A percentile compares a stretch with the other conserved stretches of the same genome.
Evolutionary conservation across 2,797 vertebrate species (phyloP).

Genomic region (Ptychobarbus kaznakovi): DNA sequence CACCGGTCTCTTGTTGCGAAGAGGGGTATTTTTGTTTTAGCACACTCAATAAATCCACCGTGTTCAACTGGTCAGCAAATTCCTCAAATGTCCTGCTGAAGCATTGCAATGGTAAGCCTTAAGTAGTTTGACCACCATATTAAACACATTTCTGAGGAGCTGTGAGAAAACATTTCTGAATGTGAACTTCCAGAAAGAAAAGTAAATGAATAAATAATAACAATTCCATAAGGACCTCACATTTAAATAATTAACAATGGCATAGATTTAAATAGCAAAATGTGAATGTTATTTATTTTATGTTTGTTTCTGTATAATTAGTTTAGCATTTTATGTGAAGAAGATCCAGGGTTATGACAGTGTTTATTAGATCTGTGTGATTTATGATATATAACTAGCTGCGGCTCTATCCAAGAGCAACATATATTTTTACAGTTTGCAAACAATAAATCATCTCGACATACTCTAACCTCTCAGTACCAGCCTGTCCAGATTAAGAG

Average conservation of each 20-base stretch:
- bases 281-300: not conserved
- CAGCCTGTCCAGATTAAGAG: conserved; percentile 36
- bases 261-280: not conserved
- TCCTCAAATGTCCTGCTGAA: conserved; percentile 50
- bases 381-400: not conserved
- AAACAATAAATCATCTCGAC: conserved; percentile 27
- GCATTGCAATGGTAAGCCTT: conserved; percentile 1
- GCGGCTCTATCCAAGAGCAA: not conserved
- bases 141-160: not conserved
- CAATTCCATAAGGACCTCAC: no score
- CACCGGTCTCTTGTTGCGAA: conserved; percentile 56
- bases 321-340: not conserved
- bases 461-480: conserved; percentile 4
- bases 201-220: not conserved
- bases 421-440: conserved; percentile 39
- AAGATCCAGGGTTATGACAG: not conserved
- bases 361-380: conserved; percentile 16
- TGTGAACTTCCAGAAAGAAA: not conserved
- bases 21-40: conserved; percentile 63
- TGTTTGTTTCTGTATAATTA: not conserved
- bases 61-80: conserved; percentile 64
- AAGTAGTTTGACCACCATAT: not conserved
- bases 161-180: not conserved
- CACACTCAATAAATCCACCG: conserved; percentile 65
- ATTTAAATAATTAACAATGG: not conserved